Conservation (phyloP, 2,797 vertebrate species). For the Odontamblyopus lacepedii region DNA sequence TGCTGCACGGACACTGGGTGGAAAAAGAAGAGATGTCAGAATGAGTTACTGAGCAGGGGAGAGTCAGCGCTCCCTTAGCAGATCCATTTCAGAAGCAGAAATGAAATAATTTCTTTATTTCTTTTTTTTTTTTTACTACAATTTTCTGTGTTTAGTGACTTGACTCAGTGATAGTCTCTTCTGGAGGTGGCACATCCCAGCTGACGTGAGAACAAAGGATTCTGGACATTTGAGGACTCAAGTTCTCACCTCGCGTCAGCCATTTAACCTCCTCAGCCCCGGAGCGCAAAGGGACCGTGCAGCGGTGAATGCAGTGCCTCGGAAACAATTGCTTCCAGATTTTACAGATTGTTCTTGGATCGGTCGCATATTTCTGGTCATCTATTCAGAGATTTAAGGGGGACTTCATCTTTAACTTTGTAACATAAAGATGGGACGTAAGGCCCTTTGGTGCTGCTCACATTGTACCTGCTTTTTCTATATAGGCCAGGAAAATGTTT, state of each 20-base stretch:
- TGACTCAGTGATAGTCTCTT: slow-evolving; percentile 19
- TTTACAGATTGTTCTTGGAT: slow-evolving; percentile 41
- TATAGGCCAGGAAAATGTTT: slow-evolving; percentile 8
- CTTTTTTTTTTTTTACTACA: background rate
- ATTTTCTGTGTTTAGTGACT: slow-evolving; percentile 11
- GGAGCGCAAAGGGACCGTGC: slow-evolving; percentile 26
- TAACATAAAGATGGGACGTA: slow-evolving; percentile 18
- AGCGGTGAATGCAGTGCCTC: slow-evolving; percentile 27
- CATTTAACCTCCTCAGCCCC: slow-evolving; percentile 14
- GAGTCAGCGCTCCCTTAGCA: background rate
- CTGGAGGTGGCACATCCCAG: slow-evolving; percentile 26
- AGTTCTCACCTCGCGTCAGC: slow-evolving; percentile 16
- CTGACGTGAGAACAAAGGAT: slow-evolving; percentile 23
- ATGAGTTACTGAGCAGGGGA: slow-evolving; percentile 12
- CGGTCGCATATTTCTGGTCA: slow-evolving; percentile 27
- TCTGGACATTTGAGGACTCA: slow-evolving; percentile 17
- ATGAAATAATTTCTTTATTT: slow-evolving; percentile 6
- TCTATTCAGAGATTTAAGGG: slow-evolving; percentile 35
- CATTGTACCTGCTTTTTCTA: slow-evolving; percentile 9
- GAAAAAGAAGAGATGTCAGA: slow-evolving; percentile 23
- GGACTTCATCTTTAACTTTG: slow-evolving; percentile 24
- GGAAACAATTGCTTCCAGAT: slow-evolving; percentile 47
- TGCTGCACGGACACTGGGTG: slow-evolving; percentile 39
- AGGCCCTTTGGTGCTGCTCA: slow-evolving; percentile 19
- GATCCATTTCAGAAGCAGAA: slow-evolving; percentile 16